Conservation (phyloP, 2,113 vertebrate genomes). For the Caranx melampygus region DNA sequence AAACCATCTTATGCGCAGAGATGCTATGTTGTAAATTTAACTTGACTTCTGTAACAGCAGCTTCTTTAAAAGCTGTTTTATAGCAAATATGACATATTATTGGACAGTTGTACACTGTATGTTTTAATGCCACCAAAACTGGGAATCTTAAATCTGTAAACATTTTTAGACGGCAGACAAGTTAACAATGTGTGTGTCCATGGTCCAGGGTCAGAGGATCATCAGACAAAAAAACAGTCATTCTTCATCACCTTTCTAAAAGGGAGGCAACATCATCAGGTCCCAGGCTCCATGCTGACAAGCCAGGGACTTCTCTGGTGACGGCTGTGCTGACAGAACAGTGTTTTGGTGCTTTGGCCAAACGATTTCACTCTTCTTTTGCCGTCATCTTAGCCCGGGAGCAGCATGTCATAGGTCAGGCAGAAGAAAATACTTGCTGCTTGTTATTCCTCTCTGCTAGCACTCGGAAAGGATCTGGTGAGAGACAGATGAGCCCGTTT, state of each 20-base stretch:
- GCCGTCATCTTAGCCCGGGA: slow-evolving; percentile 36
- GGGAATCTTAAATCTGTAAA: neutral
- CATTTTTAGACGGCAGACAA: neutral
- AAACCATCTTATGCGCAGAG: slow-evolving; percentile 36
- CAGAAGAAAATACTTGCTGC: slow-evolving; percentile 72
- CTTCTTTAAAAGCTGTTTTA: slow-evolving; percentile 14
- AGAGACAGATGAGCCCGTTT: slow-evolving; percentile 72
- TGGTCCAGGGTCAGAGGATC: slow-evolving; percentile 28
- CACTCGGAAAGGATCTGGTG: slow-evolving; percentile 66
- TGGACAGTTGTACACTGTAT: neutral
- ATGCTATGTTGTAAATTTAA: slow-evolving; percentile 2
- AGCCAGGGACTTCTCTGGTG: slow-evolving; percentile 55
- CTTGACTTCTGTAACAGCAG: neutral
- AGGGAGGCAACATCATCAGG: slow-evolving; percentile 37
- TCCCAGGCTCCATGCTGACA: slow-evolving; percentile 62
- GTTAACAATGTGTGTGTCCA: slow-evolving; percentile 10
- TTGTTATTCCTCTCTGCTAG: slow-evolving; percentile 73
- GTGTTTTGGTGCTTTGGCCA: slow-evolving; percentile 43
- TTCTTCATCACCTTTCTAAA: slow-evolving; percentile 42
- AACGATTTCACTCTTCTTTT: slow-evolving; percentile 42
- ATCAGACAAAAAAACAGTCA: slow-evolving; percentile 32
- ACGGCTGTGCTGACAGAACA: slow-evolving; percentile 68
- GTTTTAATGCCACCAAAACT: neutral
- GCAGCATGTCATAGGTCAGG: slow-evolving; percentile 72
- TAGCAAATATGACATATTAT: neutral